Base-by-base conservation (phyloP, 2,113 vertebrate genomes). In the Mormyrus lacerda region DNA sequence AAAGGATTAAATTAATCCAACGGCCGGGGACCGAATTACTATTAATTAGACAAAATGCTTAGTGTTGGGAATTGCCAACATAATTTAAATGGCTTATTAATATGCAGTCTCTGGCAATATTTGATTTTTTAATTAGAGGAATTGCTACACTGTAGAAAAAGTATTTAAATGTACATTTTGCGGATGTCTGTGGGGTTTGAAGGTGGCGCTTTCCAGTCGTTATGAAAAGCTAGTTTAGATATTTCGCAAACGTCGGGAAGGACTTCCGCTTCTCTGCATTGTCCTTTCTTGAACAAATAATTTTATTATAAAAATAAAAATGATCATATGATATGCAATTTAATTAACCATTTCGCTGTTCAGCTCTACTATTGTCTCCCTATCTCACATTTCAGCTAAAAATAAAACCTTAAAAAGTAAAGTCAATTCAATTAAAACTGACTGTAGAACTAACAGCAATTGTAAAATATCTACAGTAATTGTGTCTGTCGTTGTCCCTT, bases 1-100 rank as follows among this genome's bases (percentile, higher is more conserved):
- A 90, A 93, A 91, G 92, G 91, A 93, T 93, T 93, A 92, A 90
- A 90, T 84, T 92, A 93, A 93, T 92, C 91, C 92, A 92, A 91
- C 91, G 91, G 90, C 91, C 91, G 90, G 92, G 91, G 92, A 89
- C 90, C 91, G 91, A 92, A 93, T 92, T 93, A 92, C 92, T 91
- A 91, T 91, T 93, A 93, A 93, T 93, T 93, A 93, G 91, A 91
- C 91, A 91, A 93, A 93, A 93, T 90, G 90, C 92, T 91, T 91
- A 92, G 91, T 90, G 91, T 91, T 91, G 91, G 92, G 91, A 93
- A 91, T 93, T 90, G 91, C 89, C 85, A 61, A 90, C 76, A 92
- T 92, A 91, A 92, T 93, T 92, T 93, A 92, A 92, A 86, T 90
- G 92, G 89, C 91, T 92, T 91, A 93, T 93, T 93, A 93, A 91